Evolutionary conservation across 2,888 invertebrate species (phyloP).

Genomic region (Folsomia manolachei): DNA sequence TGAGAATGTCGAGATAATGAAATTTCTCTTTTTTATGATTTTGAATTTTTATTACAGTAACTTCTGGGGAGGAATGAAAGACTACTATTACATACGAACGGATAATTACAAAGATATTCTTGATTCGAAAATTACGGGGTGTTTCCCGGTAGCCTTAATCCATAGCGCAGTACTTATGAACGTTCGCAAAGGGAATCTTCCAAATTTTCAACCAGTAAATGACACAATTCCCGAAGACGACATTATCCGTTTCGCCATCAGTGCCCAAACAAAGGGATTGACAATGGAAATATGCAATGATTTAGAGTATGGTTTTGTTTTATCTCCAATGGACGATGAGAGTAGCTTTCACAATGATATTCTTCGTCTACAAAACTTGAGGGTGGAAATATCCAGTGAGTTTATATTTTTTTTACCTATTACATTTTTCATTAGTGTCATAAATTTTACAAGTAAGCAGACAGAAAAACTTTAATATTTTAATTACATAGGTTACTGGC

Average conservation of each 20-base stretch:
- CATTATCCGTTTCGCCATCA: constrained; percentile 85
- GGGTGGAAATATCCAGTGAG: constrained; percentile 70
- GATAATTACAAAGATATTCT: constrained; percentile 80
- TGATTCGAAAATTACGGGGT: constrained; percentile 63
- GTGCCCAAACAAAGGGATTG: constrained; percentile 68
- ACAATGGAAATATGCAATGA: constrained; percentile 77
- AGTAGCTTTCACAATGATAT: constrained; percentile 65
- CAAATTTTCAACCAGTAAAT: constrained; percentile 57
- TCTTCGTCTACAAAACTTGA: constrained; percentile 71
- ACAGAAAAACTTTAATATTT: too few relatives aligned
- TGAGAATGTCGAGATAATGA: not conserved
- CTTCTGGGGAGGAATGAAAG: constrained; percentile 93
- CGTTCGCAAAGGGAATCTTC: constrained; percentile 62
- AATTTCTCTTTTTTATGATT: not conserved
- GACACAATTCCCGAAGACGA: constrained; percentile 78
- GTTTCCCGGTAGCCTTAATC: constrained; percentile 84
- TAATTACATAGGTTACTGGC: constrained; percentile 51
- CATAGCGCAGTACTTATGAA: constrained; percentile 82
- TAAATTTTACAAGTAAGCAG: too few relatives aligned
- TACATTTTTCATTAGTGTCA: too few relatives aligned
- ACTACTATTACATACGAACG: constrained; percentile 76
- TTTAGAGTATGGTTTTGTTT: constrained; percentile 73
- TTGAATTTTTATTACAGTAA: constrained; percentile 61
- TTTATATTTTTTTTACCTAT: too few relatives aligned
- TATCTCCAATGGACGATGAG: constrained; percentile 72